Base-by-base conservation (phyloP, 1,140 invertebrate genomes). In the Papilio glaucus region DNA sequence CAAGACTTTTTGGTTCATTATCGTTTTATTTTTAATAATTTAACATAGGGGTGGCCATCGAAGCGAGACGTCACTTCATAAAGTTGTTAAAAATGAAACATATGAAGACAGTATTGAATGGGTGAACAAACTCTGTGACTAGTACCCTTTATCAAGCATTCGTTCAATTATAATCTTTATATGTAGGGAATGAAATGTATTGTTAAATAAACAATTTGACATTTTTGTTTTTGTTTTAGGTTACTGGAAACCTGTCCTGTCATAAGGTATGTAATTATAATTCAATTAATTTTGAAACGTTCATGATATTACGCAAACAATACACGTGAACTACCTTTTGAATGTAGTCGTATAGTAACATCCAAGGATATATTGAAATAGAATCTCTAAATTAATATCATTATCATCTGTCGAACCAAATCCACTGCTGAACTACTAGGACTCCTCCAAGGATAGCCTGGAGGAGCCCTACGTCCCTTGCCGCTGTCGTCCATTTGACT, bases 11-110 rank as follows among this genome's bases (percentile, higher is more conserved):
- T 57, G 24, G 61, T 68, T 71, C 24, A 1, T 21, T 76, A 74
- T 74, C 24, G 18, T 18, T 62, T 70, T 26, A 38, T 13, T 12
- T 12, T 0, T 18, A 15, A 62, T 10, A 24, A n/a, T 71, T 71
- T 75, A 65, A 8, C 62, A 72, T 65, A 77, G 76, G 80, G 84
- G 84, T 85, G 80, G 60, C 57, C 65, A 80, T 33, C 80, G 74
- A 72, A 78, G 72, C 82, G 73, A 74, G 49, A 76, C 82, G 82
- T 82, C 77, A 78, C 76, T 82, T 83, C 41, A 78, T 77, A 33
- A 69, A 69, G 67, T 78, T 73, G 74, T 73, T 73, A 74, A 69
- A 76, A 75, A 73, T 73, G 72, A 63, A 82, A 82, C 76, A 79
- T 82, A 78, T 80, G 76, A 77, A 76, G 76, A 75, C 79, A 82